Evolutionary conservation across 2,113 vertebrate species (phyloP).

Genomic region (Abramis brama): DNA sequence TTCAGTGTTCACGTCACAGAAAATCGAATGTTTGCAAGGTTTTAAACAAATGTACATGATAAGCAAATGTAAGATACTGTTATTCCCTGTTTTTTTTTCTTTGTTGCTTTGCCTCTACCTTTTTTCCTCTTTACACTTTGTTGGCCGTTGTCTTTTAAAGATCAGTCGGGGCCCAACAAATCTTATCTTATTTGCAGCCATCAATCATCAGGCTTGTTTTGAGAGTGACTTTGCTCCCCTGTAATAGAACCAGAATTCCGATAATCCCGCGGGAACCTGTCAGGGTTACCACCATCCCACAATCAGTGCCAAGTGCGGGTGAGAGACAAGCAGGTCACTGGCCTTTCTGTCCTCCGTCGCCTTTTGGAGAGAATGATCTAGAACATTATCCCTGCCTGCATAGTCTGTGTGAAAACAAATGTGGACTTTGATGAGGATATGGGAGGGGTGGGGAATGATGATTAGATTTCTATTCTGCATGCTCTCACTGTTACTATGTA

Average conservation of each 20-base stretch:
- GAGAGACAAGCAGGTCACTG: slow-evolving; percentile 34
- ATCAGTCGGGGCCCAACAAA: slow-evolving; percentile 15
- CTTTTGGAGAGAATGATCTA: slow-evolving; percentile 55
- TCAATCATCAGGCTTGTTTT: slow-evolving; percentile 50
- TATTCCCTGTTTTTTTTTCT: not conserved
- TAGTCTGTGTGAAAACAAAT: slow-evolving; percentile 49
- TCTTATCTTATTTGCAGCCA: not conserved
- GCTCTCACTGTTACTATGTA: slow-evolving; percentile 18
- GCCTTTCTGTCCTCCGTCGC: slow-evolving; percentile 28
- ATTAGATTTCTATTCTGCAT: slow-evolving; percentile 47
- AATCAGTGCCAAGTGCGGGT: slow-evolving; percentile 13
- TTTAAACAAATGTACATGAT: too few species aligned
- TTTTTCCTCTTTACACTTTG: not conserved
- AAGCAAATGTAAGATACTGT: not conserved
- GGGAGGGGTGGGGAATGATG: slow-evolving; percentile 59
- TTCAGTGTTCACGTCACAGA: not conserved
- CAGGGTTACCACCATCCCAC: slow-evolving; percentile 24
- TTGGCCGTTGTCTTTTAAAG: not conserved
- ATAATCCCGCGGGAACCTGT: slow-evolving; percentile 46
- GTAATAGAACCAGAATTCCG: slow-evolving; percentile 43
- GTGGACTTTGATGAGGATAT: slow-evolving; percentile 40
- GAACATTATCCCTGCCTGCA: slow-evolving; percentile 36
- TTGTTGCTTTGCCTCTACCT: not conserved
- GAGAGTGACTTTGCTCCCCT: slow-evolving; percentile 43
- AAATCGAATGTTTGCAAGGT: too few species aligned